Conservation (phyloP, 2,888 invertebrate genomes). For the Pantelozetes paolii region DNA sequence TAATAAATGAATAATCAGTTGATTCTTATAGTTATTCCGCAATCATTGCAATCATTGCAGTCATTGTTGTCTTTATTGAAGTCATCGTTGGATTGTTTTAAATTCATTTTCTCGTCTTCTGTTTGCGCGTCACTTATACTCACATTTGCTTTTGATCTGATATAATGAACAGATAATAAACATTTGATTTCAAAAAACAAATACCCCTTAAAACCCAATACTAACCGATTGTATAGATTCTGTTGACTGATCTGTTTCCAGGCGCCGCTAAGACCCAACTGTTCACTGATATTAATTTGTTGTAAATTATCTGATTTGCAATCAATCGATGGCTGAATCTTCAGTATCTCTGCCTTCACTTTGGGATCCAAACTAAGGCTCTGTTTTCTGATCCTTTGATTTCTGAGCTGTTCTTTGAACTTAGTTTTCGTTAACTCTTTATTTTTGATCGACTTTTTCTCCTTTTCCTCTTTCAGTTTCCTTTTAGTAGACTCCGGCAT, state of each 20-base stretch:
- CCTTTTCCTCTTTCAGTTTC: slow-evolving; percentile 66
- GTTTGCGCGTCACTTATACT: slow-evolving; percentile 62
- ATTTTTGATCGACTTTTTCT: slow-evolving; percentile 41
- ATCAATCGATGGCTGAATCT: slow-evolving; percentile 64
- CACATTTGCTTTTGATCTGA: slow-evolving; percentile 60
- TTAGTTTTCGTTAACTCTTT: slow-evolving; percentile 32
- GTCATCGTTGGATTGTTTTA: too few relatives aligned
- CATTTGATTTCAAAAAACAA: background rate
- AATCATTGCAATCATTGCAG: slow-evolving; percentile 72
- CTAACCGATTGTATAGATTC: background rate
- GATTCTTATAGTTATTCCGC: slow-evolving; percentile 49
- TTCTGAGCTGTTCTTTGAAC: slow-evolving; percentile 48
- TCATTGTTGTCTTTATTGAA: slow-evolving; percentile 69
- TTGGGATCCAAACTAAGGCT: slow-evolving; percentile 77
- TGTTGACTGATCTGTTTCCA: slow-evolving; percentile 63
- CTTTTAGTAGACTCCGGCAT: slow-evolving; percentile 90
- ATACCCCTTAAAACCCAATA: too few relatives aligned
- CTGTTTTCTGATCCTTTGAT: too few relatives aligned
- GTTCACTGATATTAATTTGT: slow-evolving; percentile 81
- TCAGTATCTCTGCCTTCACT: slow-evolving; percentile 83
- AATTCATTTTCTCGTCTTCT: slow-evolving; percentile 59
- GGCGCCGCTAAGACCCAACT: slow-evolving; percentile 84
- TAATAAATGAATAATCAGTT: too few relatives aligned
- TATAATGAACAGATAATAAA: too few relatives aligned
- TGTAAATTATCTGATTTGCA: slow-evolving; percentile 45